Conservation (phyloP, 2,113 vertebrate species). For the Acanthisitta chloris region DNA sequence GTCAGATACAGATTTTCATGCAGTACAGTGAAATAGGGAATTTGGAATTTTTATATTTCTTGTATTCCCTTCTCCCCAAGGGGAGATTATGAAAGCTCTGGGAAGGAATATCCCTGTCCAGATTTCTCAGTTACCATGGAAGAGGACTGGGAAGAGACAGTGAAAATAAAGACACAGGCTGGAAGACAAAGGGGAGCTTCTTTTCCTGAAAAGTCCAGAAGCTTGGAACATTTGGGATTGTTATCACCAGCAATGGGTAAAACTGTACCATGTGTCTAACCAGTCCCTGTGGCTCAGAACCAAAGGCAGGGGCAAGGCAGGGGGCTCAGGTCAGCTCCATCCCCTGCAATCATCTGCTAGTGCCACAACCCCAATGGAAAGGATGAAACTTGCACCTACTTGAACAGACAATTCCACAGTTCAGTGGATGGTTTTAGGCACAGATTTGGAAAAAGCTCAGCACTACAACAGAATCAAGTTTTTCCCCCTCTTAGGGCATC, state of each 20-base stretch:
- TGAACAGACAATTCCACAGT: not conserved
- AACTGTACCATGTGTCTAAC: not conserved
- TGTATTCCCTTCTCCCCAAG: not conserved
- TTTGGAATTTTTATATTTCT: not conserved
- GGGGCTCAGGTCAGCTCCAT: not conserved
- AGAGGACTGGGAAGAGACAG: not conserved
- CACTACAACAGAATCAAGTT: not conserved
- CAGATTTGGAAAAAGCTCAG: not conserved
- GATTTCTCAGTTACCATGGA: not conserved
- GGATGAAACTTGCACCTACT: not conserved
- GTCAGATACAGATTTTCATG: not conserved
- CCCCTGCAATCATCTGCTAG: not conserved
- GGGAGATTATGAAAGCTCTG: not conserved
- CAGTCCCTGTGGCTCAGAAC: not conserved
- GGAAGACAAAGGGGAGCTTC: not conserved
- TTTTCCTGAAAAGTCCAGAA: not conserved
- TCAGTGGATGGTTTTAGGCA: not conserved
- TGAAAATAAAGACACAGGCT: not conserved
- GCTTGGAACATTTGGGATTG: not conserved
- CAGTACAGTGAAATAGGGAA: not conserved
- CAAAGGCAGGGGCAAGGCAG: not conserved
- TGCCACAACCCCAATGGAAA: not conserved
- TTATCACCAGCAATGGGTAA: not conserved
- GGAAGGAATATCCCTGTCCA: not conserved
- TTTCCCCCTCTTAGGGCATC: not conserved